Evolutionary conservation across 2,797 vertebrate genomes (phyloP).

Genomic region (Cichlasoma orientale): DNA sequence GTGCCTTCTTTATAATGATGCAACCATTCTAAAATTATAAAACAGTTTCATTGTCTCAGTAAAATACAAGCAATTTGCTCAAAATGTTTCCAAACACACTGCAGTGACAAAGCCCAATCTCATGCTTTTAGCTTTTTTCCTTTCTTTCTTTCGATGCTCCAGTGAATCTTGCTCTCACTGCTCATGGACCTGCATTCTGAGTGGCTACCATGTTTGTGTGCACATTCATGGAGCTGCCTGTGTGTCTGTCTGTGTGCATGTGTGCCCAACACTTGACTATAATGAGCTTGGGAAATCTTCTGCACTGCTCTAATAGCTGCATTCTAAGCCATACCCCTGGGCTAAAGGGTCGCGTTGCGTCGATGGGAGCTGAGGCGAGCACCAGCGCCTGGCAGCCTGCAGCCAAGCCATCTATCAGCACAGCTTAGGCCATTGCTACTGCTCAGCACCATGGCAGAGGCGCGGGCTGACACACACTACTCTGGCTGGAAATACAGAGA

Average conservation of each 20-base stretch:
- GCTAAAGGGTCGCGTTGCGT: slow-evolving; percentile 54
- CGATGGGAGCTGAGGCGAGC: slow-evolving; percentile 60
- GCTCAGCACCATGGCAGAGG: slow-evolving; percentile 59
- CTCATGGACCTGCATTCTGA: slow-evolving; percentile 61
- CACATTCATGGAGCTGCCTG: slow-evolving; percentile 20
- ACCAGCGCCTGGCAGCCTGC: slow-evolving; percentile 53
- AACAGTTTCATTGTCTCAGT: slow-evolving; percentile 20
- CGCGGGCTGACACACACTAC: slow-evolving; percentile 20
- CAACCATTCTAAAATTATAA: slow-evolving; percentile 19
- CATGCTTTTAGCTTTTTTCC: slow-evolving; percentile 11
- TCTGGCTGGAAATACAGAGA: slow-evolving; percentile 39
- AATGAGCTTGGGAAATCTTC: slow-evolving; percentile 78
- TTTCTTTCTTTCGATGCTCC: slow-evolving; percentile 7
- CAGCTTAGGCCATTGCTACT: slow-evolving; percentile 66
- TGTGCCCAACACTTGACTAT: slow-evolving; percentile 57
- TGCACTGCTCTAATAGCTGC: slow-evolving; percentile 72
- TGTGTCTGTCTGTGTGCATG: slow-evolving; percentile 17
- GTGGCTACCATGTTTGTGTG: slow-evolving; percentile 45
- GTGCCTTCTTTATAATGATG: slow-evolving; percentile 31
- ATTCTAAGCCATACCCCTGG: slow-evolving; percentile 67
- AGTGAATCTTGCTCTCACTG: slow-evolving; percentile 32
- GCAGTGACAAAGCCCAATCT: slow-evolving; percentile 10
- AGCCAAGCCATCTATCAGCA: slow-evolving; percentile 70
- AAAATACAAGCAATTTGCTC: slow-evolving; percentile 31
- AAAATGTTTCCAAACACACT: not conserved